Evolutionary conservation across 2,888 invertebrate species (phyloP), one percentile per base, ranked within the genome.

Genomic region (Agrochola circellaris): DNA sequence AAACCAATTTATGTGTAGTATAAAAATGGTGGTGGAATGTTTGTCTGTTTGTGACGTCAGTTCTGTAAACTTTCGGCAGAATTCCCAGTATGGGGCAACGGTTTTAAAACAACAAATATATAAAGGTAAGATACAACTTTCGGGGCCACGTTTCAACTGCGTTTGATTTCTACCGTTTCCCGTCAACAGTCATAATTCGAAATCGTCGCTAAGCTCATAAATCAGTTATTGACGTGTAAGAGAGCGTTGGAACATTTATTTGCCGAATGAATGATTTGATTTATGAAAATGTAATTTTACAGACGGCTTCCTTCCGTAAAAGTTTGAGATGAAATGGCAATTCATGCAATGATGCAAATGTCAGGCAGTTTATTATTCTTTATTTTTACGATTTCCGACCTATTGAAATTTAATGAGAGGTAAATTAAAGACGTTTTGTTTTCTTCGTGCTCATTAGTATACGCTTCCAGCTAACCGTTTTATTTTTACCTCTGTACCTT

Each of bases 211-310:
- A 72, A 81, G 79, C 82, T 76, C 75, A 68, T 88, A 88, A 89
- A 89, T 88, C 81, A 79, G 74, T 86, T 79, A 88, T 76, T 88
- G 88, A 88, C 88, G 88, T 86, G 81, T 77, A 81, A 81, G 79
- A 82, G 82, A 89, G 76, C 73, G 71, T 72, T 79, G 54, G 56
- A 78, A 83, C 88, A 79, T 89, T 88, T 86, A 88, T 89, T 86
- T 79, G 69, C 66, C 54, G 74, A 89, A 80, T 77, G 74, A 81
- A 78, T 75, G 81, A 75, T 75, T 73, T 80, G 76, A 86, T 78
- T 88, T 89, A 77, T 77, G 81, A 81, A 81, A 88, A 79, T 77
- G 64, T 77, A 62, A 85, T 81, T 88, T 87, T 74, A 60, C 67
- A 76, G 75, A 85, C 58, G 66, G 65, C 58, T 84, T 87, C 58